Percentiles rank a stretch among this genome's conserved stretches.
Conservation (phyloP, 2,797 vertebrate species). For the Sebastes dallii region DNA sequence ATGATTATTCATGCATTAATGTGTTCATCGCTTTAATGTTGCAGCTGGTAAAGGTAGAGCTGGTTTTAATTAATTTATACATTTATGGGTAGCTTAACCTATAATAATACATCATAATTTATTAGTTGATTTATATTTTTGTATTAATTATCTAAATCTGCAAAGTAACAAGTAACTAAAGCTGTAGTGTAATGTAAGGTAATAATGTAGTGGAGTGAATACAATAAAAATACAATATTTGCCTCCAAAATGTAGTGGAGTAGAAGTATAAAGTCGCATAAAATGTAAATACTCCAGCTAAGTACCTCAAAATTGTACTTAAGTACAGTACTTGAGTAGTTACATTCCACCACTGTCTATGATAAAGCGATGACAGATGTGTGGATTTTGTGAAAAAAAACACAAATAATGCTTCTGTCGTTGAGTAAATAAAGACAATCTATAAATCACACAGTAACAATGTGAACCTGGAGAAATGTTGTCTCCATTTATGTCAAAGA, state of each 20-base stretch:
- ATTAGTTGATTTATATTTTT: not conserved
- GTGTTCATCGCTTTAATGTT: too few species aligned
- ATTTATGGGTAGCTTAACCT: not conserved
- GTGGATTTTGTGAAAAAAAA: not conserved
- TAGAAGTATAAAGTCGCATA: not conserved
- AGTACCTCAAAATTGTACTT: not conserved
- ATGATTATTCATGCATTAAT: fast-evolving
- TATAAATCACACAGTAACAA: constrained; percentile 7
- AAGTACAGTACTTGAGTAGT: not conserved
- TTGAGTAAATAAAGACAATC: not conserved
- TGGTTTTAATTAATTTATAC: too few species aligned
- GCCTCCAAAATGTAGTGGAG: too few species aligned
- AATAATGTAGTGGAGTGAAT: too few species aligned
- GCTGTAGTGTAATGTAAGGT: not conserved
- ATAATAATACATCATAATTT: not conserved
- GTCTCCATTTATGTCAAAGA: constrained; percentile 4
- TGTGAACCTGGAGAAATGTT: not conserved
- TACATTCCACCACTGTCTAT: not conserved
- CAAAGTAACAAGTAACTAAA: not conserved
- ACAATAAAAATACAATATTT: too few species aligned
- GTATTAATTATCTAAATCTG: not conserved
- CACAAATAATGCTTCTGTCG: not conserved
- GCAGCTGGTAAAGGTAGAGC: too few species aligned
- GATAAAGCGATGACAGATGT: not conserved
- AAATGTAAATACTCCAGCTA: not conserved